These are phyloP conservation scores for Brienomyrus longianalis DNA, from an alignment of 2,113 vertebrate species.

Conservation along the genomic window DNA sequence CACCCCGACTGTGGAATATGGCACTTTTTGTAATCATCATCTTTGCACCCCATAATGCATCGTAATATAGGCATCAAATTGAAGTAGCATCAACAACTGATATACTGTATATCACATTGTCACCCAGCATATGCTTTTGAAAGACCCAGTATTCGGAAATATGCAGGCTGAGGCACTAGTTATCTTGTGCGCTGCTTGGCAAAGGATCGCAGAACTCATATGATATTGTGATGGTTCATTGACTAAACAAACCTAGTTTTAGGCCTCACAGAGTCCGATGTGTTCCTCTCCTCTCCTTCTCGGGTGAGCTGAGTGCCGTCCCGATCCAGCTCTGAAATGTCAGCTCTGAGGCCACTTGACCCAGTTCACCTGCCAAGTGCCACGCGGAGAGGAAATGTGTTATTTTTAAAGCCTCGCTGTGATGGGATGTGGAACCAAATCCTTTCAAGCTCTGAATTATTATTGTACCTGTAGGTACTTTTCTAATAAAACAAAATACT, in stretches of 20 bases:
- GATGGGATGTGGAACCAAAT: neutral
- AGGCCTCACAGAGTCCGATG: neutral
- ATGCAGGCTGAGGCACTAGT: neutral
- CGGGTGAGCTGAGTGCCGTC: neutral
- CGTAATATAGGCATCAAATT: neutral
- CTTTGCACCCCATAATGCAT: neutral
- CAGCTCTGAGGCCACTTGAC: neutral
- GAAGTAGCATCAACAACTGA: neutral
- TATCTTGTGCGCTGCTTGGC: neutral
- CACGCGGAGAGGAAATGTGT: neutral
- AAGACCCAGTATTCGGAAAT: neutral
- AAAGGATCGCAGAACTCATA: neutral
- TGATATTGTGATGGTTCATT: neutral
- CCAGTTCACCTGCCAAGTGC: neutral
- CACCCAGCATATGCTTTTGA: neutral
- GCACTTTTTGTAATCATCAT: neutral
- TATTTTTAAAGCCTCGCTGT: slow-evolving; percentile 1
- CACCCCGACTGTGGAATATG: neutral
- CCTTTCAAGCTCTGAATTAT: neutral
- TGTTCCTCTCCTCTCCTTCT: neutral
- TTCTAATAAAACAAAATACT: neutral
- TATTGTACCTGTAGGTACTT: slow-evolving; percentile 31
- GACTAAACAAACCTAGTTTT: neutral
- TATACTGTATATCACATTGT: neutral
- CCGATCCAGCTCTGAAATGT: neutral